Percentiles rank a stretch among this genome's conserved stretches.
phyloP scores from a whole-genome alignment of 2,888 invertebrate genomes.

The Rhopalosiphum nymphaeae region DNA sequence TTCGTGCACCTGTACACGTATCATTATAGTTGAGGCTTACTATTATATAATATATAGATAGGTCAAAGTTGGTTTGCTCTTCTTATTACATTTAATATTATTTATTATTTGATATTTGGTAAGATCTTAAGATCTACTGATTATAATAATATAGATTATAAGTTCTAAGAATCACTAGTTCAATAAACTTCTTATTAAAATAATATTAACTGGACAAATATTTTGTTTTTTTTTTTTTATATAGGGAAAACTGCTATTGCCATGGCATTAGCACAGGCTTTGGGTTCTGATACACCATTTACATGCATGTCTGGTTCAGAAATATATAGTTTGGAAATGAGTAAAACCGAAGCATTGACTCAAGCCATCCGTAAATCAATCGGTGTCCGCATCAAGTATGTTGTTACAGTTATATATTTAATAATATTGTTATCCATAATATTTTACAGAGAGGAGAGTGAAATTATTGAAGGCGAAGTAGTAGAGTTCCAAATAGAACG shows the following conservation, averaged over 20 bases:
- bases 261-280: slow-evolving; percentile 93
- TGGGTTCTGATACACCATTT: slow-evolving; percentile 96
- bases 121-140: too few species aligned
- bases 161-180: too few species aligned
- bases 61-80: too few species aligned
- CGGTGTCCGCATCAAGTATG: slow-evolving; percentile 91
- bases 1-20: too few species aligned
- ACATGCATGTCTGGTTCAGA: slow-evolving; percentile 99
- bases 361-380: slow-evolving; percentile 98
- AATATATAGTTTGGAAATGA: slow-evolving; percentile 98
- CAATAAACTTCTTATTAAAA: neutral
- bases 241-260: slow-evolving; percentile 99
- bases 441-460: slow-evolving; percentile 88
- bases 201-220: neutral
- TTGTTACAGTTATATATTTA: neutral
- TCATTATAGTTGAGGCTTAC: too few species aligned
- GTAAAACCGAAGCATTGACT: slow-evolving; percentile 97
- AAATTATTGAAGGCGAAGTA: slow-evolving; percentile 99
- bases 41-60: too few species aligned
- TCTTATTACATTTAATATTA: too few species aligned
- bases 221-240: slow-evolving; percentile 7
- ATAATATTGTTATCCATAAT: neutral
- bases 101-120: too few species aligned
- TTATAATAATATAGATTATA: too few species aligned
- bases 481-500: slow-evolving; percentile 97